Conservation (phyloP, 2,888 invertebrate genomes). For the Phyllotreta cruciferae region DNA sequence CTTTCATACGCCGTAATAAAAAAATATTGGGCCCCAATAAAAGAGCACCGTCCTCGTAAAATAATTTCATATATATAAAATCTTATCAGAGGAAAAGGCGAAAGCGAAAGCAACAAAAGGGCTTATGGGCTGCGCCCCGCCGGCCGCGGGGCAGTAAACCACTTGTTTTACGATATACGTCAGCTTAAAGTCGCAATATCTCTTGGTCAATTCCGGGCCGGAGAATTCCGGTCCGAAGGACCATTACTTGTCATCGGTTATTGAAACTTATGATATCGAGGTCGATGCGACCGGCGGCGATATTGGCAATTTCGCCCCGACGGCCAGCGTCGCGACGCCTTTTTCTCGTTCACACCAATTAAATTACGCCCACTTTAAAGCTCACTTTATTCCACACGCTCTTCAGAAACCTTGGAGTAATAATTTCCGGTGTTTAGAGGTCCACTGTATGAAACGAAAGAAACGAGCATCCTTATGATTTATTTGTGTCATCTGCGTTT, state of each 20-base stretch:
- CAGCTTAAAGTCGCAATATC: constrained; percentile 49
- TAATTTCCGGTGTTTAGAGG: background rate
- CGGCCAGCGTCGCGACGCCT: too few species aligned
- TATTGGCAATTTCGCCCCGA: constrained; percentile 32
- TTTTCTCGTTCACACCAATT: too few species aligned
- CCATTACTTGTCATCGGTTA: constrained; percentile 54
- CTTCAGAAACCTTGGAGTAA: too few species aligned
- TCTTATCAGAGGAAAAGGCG: constrained; percentile 13
- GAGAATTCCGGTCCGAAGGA: background rate
- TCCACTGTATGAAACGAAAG: background rate
- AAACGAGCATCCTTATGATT: background rate
- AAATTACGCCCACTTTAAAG: too few species aligned
- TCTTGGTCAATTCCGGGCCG: constrained; percentile 49
- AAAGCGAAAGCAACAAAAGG: constrained; percentile 18
- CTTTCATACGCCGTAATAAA: background rate
- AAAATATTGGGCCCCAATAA: constrained; percentile 3
- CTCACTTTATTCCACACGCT: too few species aligned
- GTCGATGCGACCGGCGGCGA: constrained; percentile 36
- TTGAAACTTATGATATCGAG: constrained; percentile 53
- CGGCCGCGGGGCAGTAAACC: constrained; percentile 36
- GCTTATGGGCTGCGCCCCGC: constrained; percentile 7
- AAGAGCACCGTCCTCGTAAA: constrained; percentile 11
- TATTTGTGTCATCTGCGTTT: background rate
- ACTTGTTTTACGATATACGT: constrained; percentile 42
- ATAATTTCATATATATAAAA: constrained; percentile 17